Conservation (phyloP, 1,140 invertebrate species). For the Solenopsis fugax region DNA sequence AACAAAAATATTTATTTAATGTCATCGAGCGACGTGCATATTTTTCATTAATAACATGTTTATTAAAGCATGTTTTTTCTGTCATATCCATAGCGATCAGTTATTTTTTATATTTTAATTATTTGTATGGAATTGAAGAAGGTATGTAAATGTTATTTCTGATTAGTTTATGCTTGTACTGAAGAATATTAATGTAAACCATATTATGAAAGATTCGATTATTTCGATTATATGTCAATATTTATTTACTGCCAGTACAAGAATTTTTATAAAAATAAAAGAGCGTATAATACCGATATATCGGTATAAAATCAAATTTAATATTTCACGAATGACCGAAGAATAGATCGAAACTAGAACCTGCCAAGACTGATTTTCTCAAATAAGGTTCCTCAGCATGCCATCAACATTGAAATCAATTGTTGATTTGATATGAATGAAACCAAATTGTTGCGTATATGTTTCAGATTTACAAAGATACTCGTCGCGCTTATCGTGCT, state of each 20-base stretch:
- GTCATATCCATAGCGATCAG: not conserved
- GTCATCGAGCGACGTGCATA: no score
- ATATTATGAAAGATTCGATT: not conserved
- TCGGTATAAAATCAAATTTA: not conserved
- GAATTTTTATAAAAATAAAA: slow-evolving; percentile 6
- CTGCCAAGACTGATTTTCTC: not conserved
- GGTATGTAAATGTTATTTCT: not conserved
- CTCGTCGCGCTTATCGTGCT: slow-evolving; percentile 12
- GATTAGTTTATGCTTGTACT: not conserved
- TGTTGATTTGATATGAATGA: slow-evolving; percentile 33
- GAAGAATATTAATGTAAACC: not conserved
- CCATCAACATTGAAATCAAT: slow-evolving; percentile 17
- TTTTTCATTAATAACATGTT: no score
- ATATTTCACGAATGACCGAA: not conserved
- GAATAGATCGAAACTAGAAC: not conserved
- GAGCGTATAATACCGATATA: not conserved
- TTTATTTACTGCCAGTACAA: not conserved
- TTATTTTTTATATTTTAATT: not conserved
- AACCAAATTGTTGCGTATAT: slow-evolving; percentile 57
- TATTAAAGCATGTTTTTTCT: no score
- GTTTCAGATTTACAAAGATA: slow-evolving; percentile 72
- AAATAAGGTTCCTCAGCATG: slow-evolving; percentile 32
- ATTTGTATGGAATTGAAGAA: slow-evolving; percentile 2
- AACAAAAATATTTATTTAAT: no score
- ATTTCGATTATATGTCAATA: not conserved